Evolutionary conservation across 2,113 vertebrate species (phyloP), one percentile per base, ranked within the genome.

Genomic region (Tringa solitaria): DNA sequence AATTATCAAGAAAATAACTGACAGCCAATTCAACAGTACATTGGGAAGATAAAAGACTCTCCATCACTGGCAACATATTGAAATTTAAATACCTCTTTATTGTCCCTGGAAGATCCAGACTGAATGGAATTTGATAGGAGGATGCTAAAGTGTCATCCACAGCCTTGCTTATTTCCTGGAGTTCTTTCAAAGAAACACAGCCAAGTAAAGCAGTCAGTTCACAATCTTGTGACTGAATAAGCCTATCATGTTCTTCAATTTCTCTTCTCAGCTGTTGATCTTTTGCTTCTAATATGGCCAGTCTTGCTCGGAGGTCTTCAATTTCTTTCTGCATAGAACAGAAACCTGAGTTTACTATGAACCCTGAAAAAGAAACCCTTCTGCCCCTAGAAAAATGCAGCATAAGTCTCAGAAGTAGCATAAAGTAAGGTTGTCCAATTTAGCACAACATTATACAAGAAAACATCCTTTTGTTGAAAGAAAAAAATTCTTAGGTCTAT

Each of bases 281-380:
- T 95, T 95, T 97, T 35, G 96, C 97, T 97, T 98, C 98, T 91
- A 99, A 97, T 67, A 94, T 41, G 8, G 93, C 67, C 97, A 99
- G 91, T 93, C 97, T 98, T 80, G 82, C 96, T 97, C 97, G 98
- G 26, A 99, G 98, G 67, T 97, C 97, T 72, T 97, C 90, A 1
- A 99, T 98, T 97, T 99, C 99, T 92, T 96, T 98, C 99, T 99
- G 97, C 57, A 72, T 63, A 87, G 61, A 93, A 92, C 2, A 56
- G 20, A 97, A 70, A 91, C 16, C 23, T 23, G 60, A 84, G 63
- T 94, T 90, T 86, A 82, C 18, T 48, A 70, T 28, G 17, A 93
- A 85, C 26, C 35, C 53, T 39, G 18, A 32, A 33, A 73, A 30
- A 45, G 69, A 84, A 89, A 46, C 7, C 4, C 26, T 39, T 48